phyloP scores from a whole-genome alignment of 2,797 vertebrate species.

The Acanthurus tractus region DNA sequence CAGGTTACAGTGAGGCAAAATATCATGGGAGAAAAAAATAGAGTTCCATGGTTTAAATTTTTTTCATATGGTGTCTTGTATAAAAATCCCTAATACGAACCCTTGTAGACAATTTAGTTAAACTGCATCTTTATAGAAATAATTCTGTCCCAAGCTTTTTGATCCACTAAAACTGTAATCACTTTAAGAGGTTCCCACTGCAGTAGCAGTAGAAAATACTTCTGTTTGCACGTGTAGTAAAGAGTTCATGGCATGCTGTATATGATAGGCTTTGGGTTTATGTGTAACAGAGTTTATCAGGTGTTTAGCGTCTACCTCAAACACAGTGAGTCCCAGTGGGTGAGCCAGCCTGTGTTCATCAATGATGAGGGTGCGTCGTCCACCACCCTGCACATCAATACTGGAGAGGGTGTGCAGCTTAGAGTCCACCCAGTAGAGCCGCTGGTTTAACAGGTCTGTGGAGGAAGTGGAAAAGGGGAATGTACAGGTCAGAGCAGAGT shows the following conservation, averaged over 20 bases:
- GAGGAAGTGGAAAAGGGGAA: background rate
- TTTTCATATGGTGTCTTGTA: too few relatives aligned
- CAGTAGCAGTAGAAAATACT: background rate
- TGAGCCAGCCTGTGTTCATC: conserved; percentile 88
- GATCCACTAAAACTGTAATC: too few relatives aligned
- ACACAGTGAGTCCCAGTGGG: conserved; percentile 90
- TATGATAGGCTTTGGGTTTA: conserved; percentile 8
- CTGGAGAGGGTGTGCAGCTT: conserved; percentile 93
- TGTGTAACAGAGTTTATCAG: conserved; percentile 13
- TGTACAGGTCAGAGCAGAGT: conserved; percentile 49
- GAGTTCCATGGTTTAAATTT: too few relatives aligned
- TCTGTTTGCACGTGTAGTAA: background rate
- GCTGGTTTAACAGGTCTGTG: conserved; percentile 89
- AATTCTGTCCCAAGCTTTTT: too few relatives aligned
- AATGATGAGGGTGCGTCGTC: conserved; percentile 87
- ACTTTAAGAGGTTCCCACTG: too few relatives aligned
- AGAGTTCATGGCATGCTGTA: conserved; percentile 18
- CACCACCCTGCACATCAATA: conserved; percentile 86
- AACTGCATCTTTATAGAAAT: too few relatives aligned
- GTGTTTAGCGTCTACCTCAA: conserved; percentile 85
- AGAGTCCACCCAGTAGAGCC: conserved; percentile 95
- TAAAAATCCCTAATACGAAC: too few relatives aligned
- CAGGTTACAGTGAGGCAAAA: too few relatives aligned
- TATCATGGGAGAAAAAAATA: too few relatives aligned
- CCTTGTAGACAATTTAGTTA: too few relatives aligned